Conservation (phyloP, 2,797 vertebrate genomes). For the Myripristis murdjan region DNA sequence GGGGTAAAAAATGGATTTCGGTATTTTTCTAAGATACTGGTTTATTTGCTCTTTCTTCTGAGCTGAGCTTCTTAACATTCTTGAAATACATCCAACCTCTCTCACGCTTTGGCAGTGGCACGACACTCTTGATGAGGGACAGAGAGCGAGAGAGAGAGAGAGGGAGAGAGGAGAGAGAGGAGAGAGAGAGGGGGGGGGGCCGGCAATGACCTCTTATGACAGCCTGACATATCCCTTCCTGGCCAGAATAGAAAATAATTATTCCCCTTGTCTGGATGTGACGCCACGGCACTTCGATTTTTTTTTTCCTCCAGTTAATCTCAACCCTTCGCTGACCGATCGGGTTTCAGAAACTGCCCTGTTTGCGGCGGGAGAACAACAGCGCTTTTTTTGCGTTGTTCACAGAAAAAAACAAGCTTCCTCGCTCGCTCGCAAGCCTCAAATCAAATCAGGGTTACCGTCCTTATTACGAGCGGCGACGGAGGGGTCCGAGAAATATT, state of each 20-base stretch:
- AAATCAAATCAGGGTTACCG: conserved; percentile 64
- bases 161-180: no score
- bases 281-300: conserved; percentile 42
- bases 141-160: no score
- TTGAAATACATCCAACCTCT: conserved; percentile 71
- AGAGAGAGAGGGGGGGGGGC: not conserved
- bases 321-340: conserved; percentile 57
- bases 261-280: conserved; percentile 61
- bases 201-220: conserved; percentile 55
- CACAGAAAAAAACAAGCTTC: conserved; percentile 39
- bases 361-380: not conserved
- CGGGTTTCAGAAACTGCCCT: conserved; percentile 49
- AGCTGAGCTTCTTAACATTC: conserved; percentile 72
- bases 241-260: conserved; percentile 74
- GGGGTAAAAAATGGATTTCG: conserved; percentile 37
- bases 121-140: conserved; percentile 61
- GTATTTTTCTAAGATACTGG: conserved; percentile 58
- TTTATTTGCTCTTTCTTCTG: conserved; percentile 59
- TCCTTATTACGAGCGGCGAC: conserved; percentile 52
- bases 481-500: conserved; percentile 50
- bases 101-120: conserved; percentile 59
- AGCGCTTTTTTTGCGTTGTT: conserved; percentile 3
- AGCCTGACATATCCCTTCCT: conserved; percentile 67
- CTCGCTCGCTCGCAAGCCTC: conserved; percentile 38
- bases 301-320: conserved; percentile 53